Evolutionary conservation across 2,797 vertebrate genomes (phyloP).

Genomic region (Channa striata): DNA sequence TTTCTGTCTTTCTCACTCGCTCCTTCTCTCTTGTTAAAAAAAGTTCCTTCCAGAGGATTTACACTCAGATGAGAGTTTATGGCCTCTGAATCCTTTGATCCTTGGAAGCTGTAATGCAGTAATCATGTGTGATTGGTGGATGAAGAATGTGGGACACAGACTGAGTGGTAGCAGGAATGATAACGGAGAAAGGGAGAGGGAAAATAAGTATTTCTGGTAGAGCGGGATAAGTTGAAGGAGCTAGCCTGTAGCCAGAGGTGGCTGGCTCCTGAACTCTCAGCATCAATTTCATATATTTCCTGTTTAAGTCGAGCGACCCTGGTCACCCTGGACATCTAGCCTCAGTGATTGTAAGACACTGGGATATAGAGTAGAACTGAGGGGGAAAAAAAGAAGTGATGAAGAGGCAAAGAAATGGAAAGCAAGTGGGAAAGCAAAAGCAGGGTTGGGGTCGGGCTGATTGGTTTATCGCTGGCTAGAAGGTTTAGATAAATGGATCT

Average conservation of each 20-base stretch:
- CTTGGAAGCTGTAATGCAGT: conserved; percentile 68
- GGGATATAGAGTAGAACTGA: conserved; percentile 2
- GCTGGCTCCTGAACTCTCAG: conserved; percentile 57
- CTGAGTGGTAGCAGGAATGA: conserved; percentile 53
- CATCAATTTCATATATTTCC: conserved; percentile 73
- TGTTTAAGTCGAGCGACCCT: conserved; percentile 60
- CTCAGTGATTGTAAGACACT: conserved; percentile 39
- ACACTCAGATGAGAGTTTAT: conserved; percentile 72
- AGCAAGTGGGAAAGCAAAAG: conserved; percentile 12
- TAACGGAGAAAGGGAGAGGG: conserved; percentile 36
- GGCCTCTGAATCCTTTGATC: conserved; percentile 79
- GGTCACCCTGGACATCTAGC: conserved; percentile 41
- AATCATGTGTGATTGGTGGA: conserved; percentile 79
- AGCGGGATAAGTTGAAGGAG: conserved; percentile 65
- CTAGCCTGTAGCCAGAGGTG: conserved; percentile 46
- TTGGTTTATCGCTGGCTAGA: conserved; percentile 55
- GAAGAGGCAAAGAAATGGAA: conserved; percentile 16
- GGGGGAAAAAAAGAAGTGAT: conserved; percentile 10
- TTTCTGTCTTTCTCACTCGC: conserved; percentile 26
- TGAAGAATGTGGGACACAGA: conserved; percentile 56
- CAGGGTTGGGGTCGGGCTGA: conserved; percentile 23
- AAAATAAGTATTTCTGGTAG: conserved; percentile 47
- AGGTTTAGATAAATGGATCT: conserved; percentile 53
- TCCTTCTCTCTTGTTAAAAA: conserved; percentile 31
- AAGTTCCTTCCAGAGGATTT: conserved; percentile 67